Evolutionary conservation across 2,888 invertebrate genomes (phyloP).

Genomic region (Aphidoletes aphidimyza): DNA sequence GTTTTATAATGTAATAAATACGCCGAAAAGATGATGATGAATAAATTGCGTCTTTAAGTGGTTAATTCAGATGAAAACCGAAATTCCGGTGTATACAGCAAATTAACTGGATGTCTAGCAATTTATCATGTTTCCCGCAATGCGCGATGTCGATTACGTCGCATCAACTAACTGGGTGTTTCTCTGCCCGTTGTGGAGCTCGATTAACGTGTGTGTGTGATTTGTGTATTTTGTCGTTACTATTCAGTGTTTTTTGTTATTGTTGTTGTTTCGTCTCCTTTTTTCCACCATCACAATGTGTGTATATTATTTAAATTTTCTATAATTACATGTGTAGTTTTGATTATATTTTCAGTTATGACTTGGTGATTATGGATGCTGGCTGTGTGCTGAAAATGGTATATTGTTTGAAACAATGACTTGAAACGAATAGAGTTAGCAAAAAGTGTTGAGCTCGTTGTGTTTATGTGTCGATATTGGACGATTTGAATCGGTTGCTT

Average conservation of each 20-base stretch:
- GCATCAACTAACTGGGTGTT: slow-evolving; percentile 48
- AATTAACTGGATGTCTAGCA: slow-evolving; percentile 29
- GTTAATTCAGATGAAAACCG: slow-evolving; percentile 25
- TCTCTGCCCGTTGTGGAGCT: background rate
- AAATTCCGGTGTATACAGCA: slow-evolving; percentile 39
- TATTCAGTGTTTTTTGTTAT: background rate
- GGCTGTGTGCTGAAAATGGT: background rate
- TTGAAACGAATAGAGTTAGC: too few relatives aligned
- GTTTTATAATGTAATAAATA: slow-evolving; percentile 33
- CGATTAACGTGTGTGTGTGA: too few relatives aligned
- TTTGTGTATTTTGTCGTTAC: background rate
- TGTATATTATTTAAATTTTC: slow-evolving; percentile 22
- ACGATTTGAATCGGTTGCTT: background rate
- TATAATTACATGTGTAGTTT: slow-evolving; percentile 16
- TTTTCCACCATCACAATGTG: too few relatives aligned
- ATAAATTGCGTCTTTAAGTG: background rate
- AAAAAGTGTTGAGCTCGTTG: too few relatives aligned
- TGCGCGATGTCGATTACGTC: slow-evolving; percentile 30
- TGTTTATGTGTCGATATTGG: slow-evolving; percentile 21
- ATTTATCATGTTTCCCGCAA: slow-evolving; percentile 53
- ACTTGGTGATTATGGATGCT: slow-evolving; percentile 17
- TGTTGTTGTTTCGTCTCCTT: background rate
- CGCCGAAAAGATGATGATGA: background rate
- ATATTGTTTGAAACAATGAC: slow-evolving; percentile 30
- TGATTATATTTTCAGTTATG: slow-evolving; percentile 41